Evolutionary conservation across 2,113 vertebrate genomes (phyloP).

Genomic region (Megaptera novaeangliae): DNA sequence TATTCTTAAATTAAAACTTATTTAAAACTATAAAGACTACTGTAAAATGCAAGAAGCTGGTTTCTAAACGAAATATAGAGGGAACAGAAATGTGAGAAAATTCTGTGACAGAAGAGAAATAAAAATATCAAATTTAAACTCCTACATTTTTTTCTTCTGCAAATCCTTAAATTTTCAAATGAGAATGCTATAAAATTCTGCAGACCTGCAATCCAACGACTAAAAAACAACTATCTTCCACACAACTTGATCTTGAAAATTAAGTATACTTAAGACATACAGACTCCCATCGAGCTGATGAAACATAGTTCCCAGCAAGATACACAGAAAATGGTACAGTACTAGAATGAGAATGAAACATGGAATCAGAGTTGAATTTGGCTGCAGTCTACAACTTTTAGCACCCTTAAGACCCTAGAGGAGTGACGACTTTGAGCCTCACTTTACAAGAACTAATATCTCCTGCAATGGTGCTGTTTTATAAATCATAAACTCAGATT

Average conservation of each 20-base stretch:
- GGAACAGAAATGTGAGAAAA: constrained; percentile 8
- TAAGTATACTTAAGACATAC: background rate
- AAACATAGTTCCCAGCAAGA: background rate
- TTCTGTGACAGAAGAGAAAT: background rate
- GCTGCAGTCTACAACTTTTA: background rate
- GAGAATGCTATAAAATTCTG: background rate
- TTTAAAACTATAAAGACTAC: background rate
- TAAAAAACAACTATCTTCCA: background rate
- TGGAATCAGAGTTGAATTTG: background rate
- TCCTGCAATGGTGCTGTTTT: background rate
- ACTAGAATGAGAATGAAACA: background rate
- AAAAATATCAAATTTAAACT: background rate
- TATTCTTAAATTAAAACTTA: background rate
- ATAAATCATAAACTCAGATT: background rate
- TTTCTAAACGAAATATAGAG: background rate
- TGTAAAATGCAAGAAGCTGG: background rate
- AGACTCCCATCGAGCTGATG: background rate
- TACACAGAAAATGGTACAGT: background rate
- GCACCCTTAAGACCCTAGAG: background rate
- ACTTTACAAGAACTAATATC: background rate
- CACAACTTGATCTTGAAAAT: background rate
- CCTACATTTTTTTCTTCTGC: background rate
- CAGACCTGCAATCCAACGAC: background rate
- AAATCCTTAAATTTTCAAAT: background rate
- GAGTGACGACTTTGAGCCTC: background rate